phyloP scores from a whole-genome alignment of 2,113 vertebrate genomes.

The Xenotilapia longispinis region DNA sequence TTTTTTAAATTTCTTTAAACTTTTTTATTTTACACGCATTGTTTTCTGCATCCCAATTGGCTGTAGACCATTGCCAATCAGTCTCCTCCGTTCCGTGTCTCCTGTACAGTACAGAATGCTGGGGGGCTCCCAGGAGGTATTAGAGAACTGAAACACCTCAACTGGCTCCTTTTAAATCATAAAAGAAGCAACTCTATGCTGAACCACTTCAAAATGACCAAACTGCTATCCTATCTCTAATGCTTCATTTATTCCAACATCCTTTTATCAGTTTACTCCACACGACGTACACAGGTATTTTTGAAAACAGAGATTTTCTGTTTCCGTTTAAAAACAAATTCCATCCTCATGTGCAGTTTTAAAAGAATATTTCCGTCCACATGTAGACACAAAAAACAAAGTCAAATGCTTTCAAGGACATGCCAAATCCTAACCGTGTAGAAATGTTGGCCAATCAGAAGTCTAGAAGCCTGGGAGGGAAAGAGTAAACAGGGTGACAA shows the following conservation, averaged over 20 bases:
- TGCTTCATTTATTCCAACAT: not conserved
- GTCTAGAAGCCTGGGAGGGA: not conserved
- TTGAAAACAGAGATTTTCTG: not conserved
- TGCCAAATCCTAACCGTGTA: not conserved
- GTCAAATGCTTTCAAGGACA: not conserved
- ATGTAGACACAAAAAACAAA: not conserved
- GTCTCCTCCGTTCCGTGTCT: not conserved
- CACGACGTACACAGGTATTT: not conserved
- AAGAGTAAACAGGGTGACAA: not conserved
- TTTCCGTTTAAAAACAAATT: not conserved
- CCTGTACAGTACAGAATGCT: not conserved
- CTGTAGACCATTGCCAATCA: not conserved
- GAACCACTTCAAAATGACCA: not conserved
- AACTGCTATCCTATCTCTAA: not conserved
- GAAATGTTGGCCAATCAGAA: not conserved
- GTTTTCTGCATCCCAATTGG: not conserved
- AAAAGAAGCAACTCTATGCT: not conserved
- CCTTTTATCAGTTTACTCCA: not conserved
- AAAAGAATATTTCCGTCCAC: not conserved
- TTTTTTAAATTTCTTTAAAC: not conserved
- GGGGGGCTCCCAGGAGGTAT: not conserved
- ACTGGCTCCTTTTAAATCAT: not conserved
- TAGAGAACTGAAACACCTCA: not conserved
- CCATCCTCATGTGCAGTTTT: not conserved
- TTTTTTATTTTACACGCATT: not conserved